Percentiles rank a stretch among this genome's conserved stretches.
Evolutionary conservation across 2,113 vertebrate genomes (phyloP).

Genomic region (Albula goreensis): DNA sequence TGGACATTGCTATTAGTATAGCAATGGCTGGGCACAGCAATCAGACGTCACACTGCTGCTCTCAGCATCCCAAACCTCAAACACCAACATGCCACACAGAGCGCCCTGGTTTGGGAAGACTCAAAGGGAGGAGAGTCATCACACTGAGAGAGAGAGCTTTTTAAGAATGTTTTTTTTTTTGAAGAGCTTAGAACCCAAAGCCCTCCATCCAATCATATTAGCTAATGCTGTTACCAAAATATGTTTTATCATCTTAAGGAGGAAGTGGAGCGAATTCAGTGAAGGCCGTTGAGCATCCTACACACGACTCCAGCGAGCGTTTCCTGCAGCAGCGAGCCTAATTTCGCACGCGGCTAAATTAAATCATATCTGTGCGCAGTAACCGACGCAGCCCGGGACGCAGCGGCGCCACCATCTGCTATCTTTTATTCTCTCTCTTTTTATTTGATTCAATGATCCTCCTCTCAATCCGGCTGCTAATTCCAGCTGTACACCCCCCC

Average conservation of each 20-base stretch:
- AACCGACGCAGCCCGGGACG: slow-evolving; percentile 37
- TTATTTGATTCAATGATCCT: slow-evolving; percentile 57
- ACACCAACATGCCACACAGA: no score
- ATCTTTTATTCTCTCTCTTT: slow-evolving; percentile 5
- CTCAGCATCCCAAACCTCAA: no score
- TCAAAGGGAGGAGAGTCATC: no score
- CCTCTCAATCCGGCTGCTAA: slow-evolving; percentile 61
- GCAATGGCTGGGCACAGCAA: no score
- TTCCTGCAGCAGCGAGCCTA: slow-evolving; percentile 13
- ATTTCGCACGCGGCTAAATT: slow-evolving; percentile 17
- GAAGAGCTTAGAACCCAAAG: not conserved
- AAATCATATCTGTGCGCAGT: slow-evolving; percentile 23
- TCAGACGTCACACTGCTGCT: no score
- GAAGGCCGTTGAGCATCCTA: not conserved
- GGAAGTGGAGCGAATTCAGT: not conserved
- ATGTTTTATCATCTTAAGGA: not conserved
- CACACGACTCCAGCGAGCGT: not conserved
- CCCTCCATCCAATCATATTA: not conserved
- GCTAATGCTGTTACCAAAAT: not conserved
- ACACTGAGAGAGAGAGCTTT: no score
- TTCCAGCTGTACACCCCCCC: slow-evolving; percentile 32
- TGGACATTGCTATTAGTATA: no score
- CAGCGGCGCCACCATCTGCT: slow-evolving; percentile 60
- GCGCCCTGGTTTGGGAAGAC: no score
- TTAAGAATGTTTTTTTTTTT: not conserved